Conservation (phyloP, 2,797 vertebrate species). For the Mus caroli region DNA sequence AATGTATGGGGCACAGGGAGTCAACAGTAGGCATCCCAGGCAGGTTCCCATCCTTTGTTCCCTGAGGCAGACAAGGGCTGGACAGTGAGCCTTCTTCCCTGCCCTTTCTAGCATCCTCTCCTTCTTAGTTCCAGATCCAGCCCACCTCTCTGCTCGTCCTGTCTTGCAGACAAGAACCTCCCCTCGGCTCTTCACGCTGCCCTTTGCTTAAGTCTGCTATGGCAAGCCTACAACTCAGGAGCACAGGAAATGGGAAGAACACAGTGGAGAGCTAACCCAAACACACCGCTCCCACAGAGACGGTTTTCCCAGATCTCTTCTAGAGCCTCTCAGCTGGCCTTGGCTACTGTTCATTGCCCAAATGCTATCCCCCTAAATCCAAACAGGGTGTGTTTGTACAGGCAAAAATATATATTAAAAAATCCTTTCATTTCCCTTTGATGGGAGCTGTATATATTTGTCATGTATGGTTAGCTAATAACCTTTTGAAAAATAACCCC, state of each 20-base stretch:
- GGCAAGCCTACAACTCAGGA: not conserved
- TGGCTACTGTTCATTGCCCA: not conserved
- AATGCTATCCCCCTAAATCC: not conserved
- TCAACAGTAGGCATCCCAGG: not conserved
- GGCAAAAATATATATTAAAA: not conserved
- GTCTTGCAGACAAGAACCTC: not conserved
- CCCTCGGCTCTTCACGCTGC: not conserved
- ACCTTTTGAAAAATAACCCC: slow-evolving; percentile 59
- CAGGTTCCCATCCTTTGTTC: too few species aligned
- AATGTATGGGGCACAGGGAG: accelerated
- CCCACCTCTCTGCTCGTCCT: not conserved
- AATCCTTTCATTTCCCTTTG: slow-evolving; percentile 31
- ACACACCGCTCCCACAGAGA: not conserved
- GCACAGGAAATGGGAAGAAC: not conserved
- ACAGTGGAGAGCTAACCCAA: not conserved
- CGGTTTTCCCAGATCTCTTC: not conserved
- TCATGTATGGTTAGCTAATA: not conserved
- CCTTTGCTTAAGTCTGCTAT: not conserved
- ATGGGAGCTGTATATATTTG: not conserved
- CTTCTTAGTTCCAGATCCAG: not conserved
- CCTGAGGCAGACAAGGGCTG: accelerated
- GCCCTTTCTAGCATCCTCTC: not conserved
- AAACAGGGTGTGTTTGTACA: not conserved
- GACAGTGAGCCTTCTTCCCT: not conserved
- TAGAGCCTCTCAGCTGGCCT: not conserved